Evolutionary conservation across 2,797 vertebrate genomes (phyloP), one percentile per base, ranked within the genome.

Genomic region (Pseudochirops cupreus): DNA sequence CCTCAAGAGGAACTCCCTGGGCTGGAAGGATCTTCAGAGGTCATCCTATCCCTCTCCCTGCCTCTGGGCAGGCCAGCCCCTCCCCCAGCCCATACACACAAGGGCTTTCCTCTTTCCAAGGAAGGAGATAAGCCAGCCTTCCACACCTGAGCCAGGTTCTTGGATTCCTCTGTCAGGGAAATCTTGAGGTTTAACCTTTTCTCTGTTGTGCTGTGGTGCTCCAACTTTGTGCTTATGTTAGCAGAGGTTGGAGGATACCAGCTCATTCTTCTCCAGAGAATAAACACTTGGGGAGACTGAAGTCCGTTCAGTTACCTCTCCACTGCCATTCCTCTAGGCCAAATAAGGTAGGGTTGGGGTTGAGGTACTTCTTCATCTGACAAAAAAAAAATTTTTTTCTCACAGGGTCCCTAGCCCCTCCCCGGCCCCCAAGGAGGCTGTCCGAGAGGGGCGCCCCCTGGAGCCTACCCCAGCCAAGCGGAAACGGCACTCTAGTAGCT

Each of bases 1-100:
- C 97, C 97, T 98, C 98, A 98, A 98, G 98, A 98, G 98, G 98
- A 98, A 98, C 98, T 98, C 98, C 97, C 96, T 97, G 98, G 98
- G 98, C 97, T 98, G 98, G 98, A 98, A 98, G 98, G 98, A 98
- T 97, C 97, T 98, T 98, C 98, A 98, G 98, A 98, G 98, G 97
- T 97, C 98, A 97, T 98, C 98, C 98, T 95, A 94, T 97, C 97
- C 97, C 96, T 97, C 97, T 96, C 95, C 97, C 97, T 98, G 97
- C 97, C 97, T 98, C 97, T 95, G 97, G 96, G 98, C 98, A 98
- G 98, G 97, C 97, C 96, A 93, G 97, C 97, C 97, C 98, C 97
- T 91, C 54, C 97, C 98, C 97, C 96, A 97, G 97, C 97, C 96
- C 74, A 74, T 97, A 93, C 67, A 89, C 97, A 94, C 94, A 92